Evolutionary conservation across 2,888 invertebrate species (phyloP), one percentile per base, ranked within the genome.

Genomic region (Gastracanthus pulcherrimus): DNA sequence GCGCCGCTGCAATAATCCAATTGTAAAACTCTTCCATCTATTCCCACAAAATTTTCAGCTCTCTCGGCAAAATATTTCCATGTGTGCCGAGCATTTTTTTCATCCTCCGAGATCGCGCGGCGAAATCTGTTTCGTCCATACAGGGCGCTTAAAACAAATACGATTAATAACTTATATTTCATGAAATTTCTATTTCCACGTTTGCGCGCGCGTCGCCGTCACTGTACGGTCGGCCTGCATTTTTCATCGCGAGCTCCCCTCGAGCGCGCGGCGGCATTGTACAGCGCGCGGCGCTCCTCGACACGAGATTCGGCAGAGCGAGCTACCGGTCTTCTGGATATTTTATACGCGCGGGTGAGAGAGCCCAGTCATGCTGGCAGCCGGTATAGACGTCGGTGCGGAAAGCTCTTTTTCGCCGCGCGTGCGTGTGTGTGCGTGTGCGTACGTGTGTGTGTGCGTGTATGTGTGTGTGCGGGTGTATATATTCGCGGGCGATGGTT

Each of bases 141-240:
- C 23, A 51, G 48, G 26, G 51, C 5, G n/a, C 31, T 64, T 38
- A 36, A 48, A 64, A 23, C n/a, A 67, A 76, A 66, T 41, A n/a
- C 67, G 41, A 74, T 79, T 67, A 79, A 74, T 67, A 74, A 45
- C 26, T 79, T 4, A 74, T 45, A 9, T 45, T n/a, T 67, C 74
- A 29, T 66, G 74, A 67, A 74, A 79, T 29, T 74, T 79, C 67
- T 36, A 67, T 79, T 79, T 77, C 69, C 36, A 36, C 60, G 7
- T 36, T 55, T 26, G 76, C 23, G 31, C 66, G 60, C 26, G 3
- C 67, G n/a, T n/a, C n/a, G n/a, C n/a, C n/a, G 31, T 69, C 41
- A 36, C 13, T 34, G 31, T 7, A 16, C 62, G n/a, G 31, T 9
- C 3, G 7, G 26, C 41, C 9, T 79, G 67, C 74, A 79, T 74